phyloP scores from a whole-genome alignment of 2,888 invertebrate genomes.

The Amiota mariae region DNA sequence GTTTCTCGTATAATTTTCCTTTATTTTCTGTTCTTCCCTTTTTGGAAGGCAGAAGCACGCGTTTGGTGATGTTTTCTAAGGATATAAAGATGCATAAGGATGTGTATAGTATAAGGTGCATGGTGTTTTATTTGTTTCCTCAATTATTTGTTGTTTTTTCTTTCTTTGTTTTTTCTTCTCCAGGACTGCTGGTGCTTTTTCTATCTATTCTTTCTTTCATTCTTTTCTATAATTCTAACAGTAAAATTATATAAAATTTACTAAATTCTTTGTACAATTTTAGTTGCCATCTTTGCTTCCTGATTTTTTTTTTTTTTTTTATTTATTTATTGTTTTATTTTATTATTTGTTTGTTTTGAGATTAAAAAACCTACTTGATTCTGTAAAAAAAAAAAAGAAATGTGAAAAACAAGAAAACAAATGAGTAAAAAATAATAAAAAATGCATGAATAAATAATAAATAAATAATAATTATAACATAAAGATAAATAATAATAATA shows the following conservation, averaged over 20 bases:
- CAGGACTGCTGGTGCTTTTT: not conserved
- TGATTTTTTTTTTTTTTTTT: not conserved
- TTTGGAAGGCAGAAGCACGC: too few species aligned
- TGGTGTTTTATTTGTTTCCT: too few species aligned
- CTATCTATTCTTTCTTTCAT: not conserved
- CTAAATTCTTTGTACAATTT: conserved; percentile 61
- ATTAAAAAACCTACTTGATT: conserved; percentile 50
- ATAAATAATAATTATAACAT: not conserved
- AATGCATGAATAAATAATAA: not conserved
- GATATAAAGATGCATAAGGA: too few species aligned
- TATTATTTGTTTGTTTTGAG: conserved; percentile 34
- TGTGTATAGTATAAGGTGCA: not conserved
- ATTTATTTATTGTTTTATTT: conserved; percentile 33
- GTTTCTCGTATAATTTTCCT: too few species aligned
- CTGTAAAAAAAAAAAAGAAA: conserved; percentile 50
- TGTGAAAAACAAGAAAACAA: conserved; percentile 52
- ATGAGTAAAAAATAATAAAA: conserved; percentile 38
- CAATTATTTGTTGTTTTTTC: too few species aligned
- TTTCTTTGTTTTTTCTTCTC: not conserved
- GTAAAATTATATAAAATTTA: conserved; percentile 45
- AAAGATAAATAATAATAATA: not conserved
- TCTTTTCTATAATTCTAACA: not conserved
- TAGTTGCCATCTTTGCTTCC: conserved; percentile 46
- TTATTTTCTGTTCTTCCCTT: too few species aligned
- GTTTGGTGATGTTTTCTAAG: too few species aligned